These are phyloP conservation scores for Phragmatobia fuliginosa DNA, from an alignment of 2,888 invertebrate species.

Conservation along the genomic window DNA sequence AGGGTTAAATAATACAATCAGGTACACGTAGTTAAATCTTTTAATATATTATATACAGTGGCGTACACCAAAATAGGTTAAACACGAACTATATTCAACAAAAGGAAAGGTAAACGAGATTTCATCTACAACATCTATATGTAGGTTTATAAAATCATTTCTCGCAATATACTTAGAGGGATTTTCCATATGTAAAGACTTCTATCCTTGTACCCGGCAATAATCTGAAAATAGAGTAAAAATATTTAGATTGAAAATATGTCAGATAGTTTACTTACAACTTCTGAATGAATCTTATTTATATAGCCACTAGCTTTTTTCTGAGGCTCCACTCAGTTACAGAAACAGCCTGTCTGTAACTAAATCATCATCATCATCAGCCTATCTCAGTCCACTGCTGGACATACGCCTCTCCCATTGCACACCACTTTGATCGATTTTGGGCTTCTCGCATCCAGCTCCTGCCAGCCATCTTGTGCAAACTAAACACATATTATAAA, in stretches of 20 bases:
- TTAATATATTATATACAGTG: constrained; percentile 52
- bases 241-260: constrained; percentile 37
- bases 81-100: constrained; percentile 47
- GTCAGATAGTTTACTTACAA: not conserved
- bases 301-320: too few species aligned
- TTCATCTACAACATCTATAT: constrained; percentile 57
- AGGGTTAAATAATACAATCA: constrained; percentile 5
- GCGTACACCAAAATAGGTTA: constrained; percentile 49
- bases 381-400: too few species aligned
- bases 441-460: too few species aligned
- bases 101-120: constrained; percentile 52
- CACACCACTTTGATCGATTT: too few species aligned
- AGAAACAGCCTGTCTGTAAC: too few species aligned
- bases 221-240: constrained; percentile 84
- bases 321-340: too few species aligned
- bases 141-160: constrained; percentile 79
- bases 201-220: constrained; percentile 90
- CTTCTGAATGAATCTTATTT: too few species aligned
- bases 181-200: constrained; percentile 89
- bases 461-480: too few species aligned
- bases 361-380: too few species aligned
- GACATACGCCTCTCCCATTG: too few species aligned
- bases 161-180: constrained; percentile 81
- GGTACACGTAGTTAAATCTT: constrained; percentile 23
- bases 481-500: too few species aligned